phyloP scores from a whole-genome alignment of 2,797 vertebrate genomes.

The Synanceia verrucosa region DNA sequence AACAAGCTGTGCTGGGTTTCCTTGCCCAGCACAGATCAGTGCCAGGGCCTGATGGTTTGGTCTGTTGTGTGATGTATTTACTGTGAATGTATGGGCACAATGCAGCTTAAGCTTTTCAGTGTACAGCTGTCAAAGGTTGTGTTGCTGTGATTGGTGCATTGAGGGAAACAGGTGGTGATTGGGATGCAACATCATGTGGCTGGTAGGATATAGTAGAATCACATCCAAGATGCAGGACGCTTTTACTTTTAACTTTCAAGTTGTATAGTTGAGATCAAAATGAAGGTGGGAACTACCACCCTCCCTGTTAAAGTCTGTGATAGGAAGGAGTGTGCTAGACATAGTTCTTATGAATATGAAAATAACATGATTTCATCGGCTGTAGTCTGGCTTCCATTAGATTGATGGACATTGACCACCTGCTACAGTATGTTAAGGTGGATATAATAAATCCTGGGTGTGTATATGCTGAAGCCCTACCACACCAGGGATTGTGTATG shows the following conservation, averaged over 20 bases:
- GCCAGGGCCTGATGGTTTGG: slow-evolving; percentile 51
- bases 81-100: neutral
- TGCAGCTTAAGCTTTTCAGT: neutral
- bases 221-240: neutral
- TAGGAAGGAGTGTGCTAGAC: neutral
- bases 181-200: too few species aligned
- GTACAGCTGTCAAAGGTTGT: neutral
- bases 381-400: neutral
- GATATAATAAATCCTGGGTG: neutral
- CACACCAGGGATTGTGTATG: neutral
- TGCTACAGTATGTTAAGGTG: neutral
- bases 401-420: slow-evolving; percentile 4
- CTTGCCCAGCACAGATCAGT: slow-evolving; percentile 67
- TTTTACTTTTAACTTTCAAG: neutral
- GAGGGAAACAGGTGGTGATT: neutral
- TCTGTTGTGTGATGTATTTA: neutral
- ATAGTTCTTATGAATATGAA: neutral
- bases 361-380: neutral
- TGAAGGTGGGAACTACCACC: neutral
- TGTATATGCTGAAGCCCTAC: neutral
- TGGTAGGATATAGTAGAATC: too few species aligned
- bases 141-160: neutral
- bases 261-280: neutral
- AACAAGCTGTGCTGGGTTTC: slow-evolving; percentile 70
- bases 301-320: neutral